These are phyloP conservation scores for Selenia dentaria DNA, from an alignment of 2,888 invertebrate species.

Conservation along the genomic window DNA sequence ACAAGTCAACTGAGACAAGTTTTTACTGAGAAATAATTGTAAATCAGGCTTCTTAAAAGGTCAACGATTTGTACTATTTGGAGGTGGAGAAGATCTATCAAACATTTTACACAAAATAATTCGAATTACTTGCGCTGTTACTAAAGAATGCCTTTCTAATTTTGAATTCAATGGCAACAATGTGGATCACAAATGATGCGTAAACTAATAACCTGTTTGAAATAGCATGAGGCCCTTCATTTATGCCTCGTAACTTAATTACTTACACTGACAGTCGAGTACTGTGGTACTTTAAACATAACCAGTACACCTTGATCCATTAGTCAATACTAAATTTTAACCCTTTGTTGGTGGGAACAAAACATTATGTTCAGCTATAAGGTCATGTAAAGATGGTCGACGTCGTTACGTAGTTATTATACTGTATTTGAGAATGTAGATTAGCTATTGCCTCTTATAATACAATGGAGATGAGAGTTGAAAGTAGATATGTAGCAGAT, in stretches of 20 bases:
- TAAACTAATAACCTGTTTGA: slow-evolving; percentile 76
- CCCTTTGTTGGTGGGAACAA: slow-evolving; percentile 35
- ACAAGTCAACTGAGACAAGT: too few relatives aligned
- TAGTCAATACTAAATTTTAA: slow-evolving; percentile 23
- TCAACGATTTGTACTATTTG: too few relatives aligned
- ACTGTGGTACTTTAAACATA: slow-evolving; percentile 42
- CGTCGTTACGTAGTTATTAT: slow-evolving; percentile 55
- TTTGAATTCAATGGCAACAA: slow-evolving; percentile 40
- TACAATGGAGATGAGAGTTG: slow-evolving; percentile 47
- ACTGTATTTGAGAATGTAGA: slow-evolving; percentile 76
- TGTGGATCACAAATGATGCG: slow-evolving; percentile 58
- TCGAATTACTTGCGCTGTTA: too few relatives aligned
- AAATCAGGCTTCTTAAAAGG: too few relatives aligned
- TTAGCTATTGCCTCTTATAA: slow-evolving; percentile 73
- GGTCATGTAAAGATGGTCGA: slow-evolving; percentile 51
- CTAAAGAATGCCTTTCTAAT: too few relatives aligned
- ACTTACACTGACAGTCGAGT: slow-evolving; percentile 69
- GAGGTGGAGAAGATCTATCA: too few relatives aligned
- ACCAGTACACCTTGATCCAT: slow-evolving; percentile 45
- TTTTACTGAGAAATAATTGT: too few relatives aligned
- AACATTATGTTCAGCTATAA: slow-evolving; percentile 40
- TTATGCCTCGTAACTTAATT: slow-evolving; percentile 76
- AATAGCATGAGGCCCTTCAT: slow-evolving; percentile 73
- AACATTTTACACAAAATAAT: too few relatives aligned
- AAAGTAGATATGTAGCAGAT: neutral